These are phyloP conservation scores for Ceratotherium simum DNA, from an alignment of 2,113 vertebrate genomes.

Conservation along the genomic window DNA sequence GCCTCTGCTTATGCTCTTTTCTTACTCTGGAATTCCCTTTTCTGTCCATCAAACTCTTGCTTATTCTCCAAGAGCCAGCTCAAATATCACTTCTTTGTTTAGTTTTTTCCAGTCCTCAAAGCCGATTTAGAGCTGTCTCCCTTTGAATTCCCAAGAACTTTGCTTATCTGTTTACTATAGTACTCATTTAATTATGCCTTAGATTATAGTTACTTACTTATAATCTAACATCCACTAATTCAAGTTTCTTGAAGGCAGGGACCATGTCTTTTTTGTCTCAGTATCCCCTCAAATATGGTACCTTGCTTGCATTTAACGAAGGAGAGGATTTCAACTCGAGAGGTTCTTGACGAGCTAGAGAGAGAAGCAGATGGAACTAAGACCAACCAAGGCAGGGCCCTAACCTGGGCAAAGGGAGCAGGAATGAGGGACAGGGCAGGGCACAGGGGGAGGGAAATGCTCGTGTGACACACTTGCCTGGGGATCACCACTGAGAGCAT, in stretches of 20 bases:
- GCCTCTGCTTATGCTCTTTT: background rate
- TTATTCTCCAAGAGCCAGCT: slow-evolving; percentile 3
- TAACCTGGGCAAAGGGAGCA: background rate
- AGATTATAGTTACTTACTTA: background rate
- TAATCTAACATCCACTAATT: background rate
- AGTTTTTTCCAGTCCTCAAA: background rate
- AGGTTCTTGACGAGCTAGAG: background rate
- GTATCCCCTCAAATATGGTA: background rate
- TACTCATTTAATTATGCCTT: background rate
- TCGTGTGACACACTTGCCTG: background rate
- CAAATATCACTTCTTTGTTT: slow-evolving; percentile 39
- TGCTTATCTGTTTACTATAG: background rate
- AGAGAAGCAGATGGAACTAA: background rate
- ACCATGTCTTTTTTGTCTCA: background rate
- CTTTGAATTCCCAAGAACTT: background rate
- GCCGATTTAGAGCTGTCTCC: background rate
- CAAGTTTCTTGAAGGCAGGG: background rate
- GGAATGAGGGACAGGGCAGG: background rate
- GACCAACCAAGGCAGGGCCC: background rate
- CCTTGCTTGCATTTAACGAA: background rate
- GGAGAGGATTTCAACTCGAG: background rate
- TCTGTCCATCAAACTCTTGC: slow-evolving; percentile 34
- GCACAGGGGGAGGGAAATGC: too few relatives aligned
- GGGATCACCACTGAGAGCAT: background rate
- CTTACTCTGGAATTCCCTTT: slow-evolving; percentile 41